phyloP scores from a whole-genome alignment of 2,797 vertebrate genomes.

The Hyperoplus immaculatus region DNA sequence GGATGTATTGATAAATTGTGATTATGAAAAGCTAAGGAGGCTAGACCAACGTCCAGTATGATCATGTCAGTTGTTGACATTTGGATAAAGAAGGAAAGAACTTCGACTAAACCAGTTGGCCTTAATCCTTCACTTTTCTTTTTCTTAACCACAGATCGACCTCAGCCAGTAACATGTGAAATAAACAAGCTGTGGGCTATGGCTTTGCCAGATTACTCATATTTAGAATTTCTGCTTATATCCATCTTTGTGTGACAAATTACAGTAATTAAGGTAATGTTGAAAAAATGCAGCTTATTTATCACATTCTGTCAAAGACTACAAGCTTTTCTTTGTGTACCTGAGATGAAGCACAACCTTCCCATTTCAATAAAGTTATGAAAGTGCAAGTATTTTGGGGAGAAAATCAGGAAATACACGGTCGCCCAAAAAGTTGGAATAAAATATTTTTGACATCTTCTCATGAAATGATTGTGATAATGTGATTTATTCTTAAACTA shows the following conservation, averaged over 20 bases:
- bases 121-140: slow-evolving; percentile 3
- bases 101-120: not conserved
- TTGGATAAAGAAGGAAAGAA: not conserved
- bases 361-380: slow-evolving; percentile 3
- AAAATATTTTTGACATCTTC: not conserved
- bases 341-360: slow-evolving; percentile 4
- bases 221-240: slow-evolving; percentile 13
- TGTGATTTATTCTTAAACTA: no score
- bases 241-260: slow-evolving; percentile 33
- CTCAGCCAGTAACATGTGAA: slow-evolving; percentile 13
- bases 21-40: not conserved
- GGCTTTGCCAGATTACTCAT: slow-evolving; percentile 21
- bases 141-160: slow-evolving; percentile 1
- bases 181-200: not conserved
- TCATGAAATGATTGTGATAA: no score
- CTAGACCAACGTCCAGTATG: not conserved
- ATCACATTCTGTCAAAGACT: slow-evolving; percentile 34
- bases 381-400: slow-evolving; percentile 10
- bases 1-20: slow-evolving; percentile 5
- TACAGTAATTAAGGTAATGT: slow-evolving; percentile 31
- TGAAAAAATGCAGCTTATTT: slow-evolving; percentile 35
- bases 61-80: not conserved
- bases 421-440: not conserved
- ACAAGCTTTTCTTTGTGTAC: not conserved
- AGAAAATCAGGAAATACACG: not conserved